These are phyloP conservation scores for Nannoperca australis DNA, from an alignment of 2,797 vertebrate genomes.

Conservation along the genomic window DNA sequence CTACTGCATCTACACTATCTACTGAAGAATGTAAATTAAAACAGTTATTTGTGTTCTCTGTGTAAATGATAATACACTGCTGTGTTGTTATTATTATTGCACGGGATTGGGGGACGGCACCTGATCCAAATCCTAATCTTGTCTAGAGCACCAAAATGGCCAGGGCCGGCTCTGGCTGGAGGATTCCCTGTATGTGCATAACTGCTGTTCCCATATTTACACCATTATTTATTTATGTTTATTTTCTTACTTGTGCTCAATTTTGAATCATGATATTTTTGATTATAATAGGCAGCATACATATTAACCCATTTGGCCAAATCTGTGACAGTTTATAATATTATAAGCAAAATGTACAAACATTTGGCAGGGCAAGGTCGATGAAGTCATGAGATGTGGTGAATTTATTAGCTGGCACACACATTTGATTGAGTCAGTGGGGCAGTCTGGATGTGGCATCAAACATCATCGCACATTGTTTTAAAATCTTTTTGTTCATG, in stretches of 20 bases:
- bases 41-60: no score
- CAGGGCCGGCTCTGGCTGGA: no score
- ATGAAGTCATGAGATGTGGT: conserved; percentile 8
- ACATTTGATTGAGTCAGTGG: conserved; percentile 10
- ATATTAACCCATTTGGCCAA: no score
- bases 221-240: background rate
- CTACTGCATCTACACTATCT: no score
- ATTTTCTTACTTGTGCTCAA: background rate
- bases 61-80: no score
- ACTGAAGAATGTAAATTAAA: no score
- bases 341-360: background rate
- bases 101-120: no score
- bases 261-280: background rate
- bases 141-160: no score
- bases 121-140: no score
- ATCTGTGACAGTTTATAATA: background rate
- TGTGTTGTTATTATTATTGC: no score
- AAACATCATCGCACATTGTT: conserved; percentile 1
- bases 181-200: no score
- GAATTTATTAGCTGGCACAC: background rate
- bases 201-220: background rate
- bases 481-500: conserved; percentile 1
- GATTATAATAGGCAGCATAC: no score
- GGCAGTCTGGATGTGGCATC: background rate
- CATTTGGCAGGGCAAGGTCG: background rate